Evolutionary conservation across 2,113 vertebrate species (phyloP).

Genomic region (Epinephelus cyanopodus): DNA sequence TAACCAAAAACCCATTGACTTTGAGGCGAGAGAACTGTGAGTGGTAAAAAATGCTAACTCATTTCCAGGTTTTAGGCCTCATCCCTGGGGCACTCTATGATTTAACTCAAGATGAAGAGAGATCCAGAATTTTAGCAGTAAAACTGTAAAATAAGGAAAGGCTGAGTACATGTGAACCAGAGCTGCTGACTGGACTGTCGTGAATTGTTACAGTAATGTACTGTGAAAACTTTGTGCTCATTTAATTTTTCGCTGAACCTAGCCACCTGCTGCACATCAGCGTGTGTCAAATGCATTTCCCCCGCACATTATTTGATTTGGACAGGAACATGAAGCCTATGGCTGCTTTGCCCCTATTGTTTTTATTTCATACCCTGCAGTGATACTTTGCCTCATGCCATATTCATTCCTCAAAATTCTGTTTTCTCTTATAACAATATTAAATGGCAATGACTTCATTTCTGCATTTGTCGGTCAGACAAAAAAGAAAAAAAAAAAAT

Average conservation of each 20-base stretch:
- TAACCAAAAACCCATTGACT: too few relatives aligned
- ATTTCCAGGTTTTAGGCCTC: too few relatives aligned
- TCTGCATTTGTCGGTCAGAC: slow-evolving; percentile 16
- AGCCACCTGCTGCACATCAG: slow-evolving; percentile 36
- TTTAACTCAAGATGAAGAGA: too few relatives aligned
- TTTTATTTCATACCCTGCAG: not conserved
- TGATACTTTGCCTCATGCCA: not conserved
- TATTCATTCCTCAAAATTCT: slow-evolving; percentile 29
- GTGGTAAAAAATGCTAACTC: too few relatives aligned
- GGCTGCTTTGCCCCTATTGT: not conserved
- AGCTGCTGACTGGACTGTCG: slow-evolving; percentile 12
- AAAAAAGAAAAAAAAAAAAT: not conserved
- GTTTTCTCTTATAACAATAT: slow-evolving; percentile 7
- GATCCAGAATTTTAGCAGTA: not conserved
- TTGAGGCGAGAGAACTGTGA: too few relatives aligned
- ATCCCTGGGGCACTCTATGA: too few relatives aligned
- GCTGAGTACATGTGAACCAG: too few relatives aligned
- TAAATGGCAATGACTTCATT: slow-evolving; percentile 36
- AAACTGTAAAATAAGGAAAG: not conserved
- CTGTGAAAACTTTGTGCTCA: not conserved
- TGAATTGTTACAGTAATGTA: slow-evolving; percentile 1
- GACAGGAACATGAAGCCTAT: not conserved
- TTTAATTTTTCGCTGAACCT: slow-evolving; percentile 9
- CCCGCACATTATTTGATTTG: slow-evolving; percentile 35
- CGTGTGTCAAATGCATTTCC: slow-evolving; percentile 20